phyloP scores from a whole-genome alignment of 2,113 vertebrate genomes.

The Dipodomys ordii region DNA sequence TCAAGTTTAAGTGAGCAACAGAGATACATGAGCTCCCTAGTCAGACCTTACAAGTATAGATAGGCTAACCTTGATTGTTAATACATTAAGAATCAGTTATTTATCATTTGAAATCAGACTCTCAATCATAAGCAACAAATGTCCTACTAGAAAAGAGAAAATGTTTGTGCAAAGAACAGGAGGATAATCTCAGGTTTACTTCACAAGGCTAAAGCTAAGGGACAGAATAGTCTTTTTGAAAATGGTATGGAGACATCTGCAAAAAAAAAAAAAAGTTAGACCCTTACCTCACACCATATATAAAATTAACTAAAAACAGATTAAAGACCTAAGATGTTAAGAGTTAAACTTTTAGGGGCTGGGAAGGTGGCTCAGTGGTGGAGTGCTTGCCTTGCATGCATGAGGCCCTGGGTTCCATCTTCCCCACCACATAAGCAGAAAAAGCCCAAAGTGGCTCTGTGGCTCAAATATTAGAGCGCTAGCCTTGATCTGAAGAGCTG shows the following conservation, averaged over 20 bases:
- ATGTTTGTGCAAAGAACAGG: slow-evolving; percentile 4
- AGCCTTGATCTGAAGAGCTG: no score
- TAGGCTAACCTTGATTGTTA: background rate
- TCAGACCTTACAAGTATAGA: background rate
- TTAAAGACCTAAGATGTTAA: background rate
- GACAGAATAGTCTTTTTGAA: background rate
- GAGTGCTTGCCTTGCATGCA: no score
- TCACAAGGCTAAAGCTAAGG: background rate
- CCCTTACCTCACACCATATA: background rate
- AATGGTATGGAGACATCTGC: background rate
- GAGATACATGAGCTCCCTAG: background rate
- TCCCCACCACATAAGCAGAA: no score
- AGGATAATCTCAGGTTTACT: slow-evolving; percentile 7
- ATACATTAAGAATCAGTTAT: slow-evolving; percentile 12
- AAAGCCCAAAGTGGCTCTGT: no score
- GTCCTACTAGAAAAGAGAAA: background rate
- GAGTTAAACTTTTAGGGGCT: background rate
- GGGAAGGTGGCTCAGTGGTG: no score
- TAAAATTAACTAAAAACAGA: slow-evolving; percentile 47
- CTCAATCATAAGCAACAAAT: slow-evolving; percentile 33
- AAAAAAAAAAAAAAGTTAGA: background rate
- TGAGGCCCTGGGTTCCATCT: no score
- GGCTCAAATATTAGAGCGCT: no score
- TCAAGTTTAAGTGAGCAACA: background rate
- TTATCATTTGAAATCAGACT: slow-evolving; percentile 53